phyloP scores from a whole-genome alignment of 2,113 vertebrate genomes.

The Chlamydotis undulata region DNA sequence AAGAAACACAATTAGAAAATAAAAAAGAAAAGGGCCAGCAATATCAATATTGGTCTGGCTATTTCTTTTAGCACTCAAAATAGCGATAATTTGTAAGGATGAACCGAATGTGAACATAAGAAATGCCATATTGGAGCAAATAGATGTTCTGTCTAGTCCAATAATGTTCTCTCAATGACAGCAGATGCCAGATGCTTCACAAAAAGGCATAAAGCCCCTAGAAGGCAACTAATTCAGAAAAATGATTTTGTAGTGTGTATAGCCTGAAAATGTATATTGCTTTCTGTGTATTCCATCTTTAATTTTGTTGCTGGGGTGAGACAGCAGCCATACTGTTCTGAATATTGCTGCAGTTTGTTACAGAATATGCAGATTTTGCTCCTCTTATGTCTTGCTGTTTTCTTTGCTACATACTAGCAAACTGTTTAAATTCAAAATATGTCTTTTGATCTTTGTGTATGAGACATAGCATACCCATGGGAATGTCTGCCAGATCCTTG shows the following conservation, averaged over 20 bases:
- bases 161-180: not conserved
- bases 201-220: not conserved
- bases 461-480: not conserved
- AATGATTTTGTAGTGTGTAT: not conserved
- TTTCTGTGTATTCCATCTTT: not conserved
- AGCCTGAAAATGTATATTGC: not conserved
- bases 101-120: not conserved
- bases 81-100: not conserved
- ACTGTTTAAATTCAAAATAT: not conserved
- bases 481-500: not conserved
- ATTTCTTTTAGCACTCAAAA: conserved; percentile 6
- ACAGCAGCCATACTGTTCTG: not conserved
- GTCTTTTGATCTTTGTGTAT: not conserved
- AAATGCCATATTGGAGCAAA: not conserved
- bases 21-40: not conserved
- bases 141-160: not conserved
- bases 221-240: conserved; percentile 10
- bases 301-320: not conserved
- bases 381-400: not conserved
- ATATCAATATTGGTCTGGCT: not conserved
- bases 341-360: not conserved
- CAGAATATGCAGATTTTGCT: not conserved
- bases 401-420: not conserved
- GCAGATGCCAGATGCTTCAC: conserved; percentile 12
- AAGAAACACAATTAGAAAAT: not conserved